A percentile compares a stretch with the other conserved stretches of the same genome.
phyloP scores from a whole-genome alignment of 1,140 invertebrate species.

The Marisa cornuarietis region DNA sequence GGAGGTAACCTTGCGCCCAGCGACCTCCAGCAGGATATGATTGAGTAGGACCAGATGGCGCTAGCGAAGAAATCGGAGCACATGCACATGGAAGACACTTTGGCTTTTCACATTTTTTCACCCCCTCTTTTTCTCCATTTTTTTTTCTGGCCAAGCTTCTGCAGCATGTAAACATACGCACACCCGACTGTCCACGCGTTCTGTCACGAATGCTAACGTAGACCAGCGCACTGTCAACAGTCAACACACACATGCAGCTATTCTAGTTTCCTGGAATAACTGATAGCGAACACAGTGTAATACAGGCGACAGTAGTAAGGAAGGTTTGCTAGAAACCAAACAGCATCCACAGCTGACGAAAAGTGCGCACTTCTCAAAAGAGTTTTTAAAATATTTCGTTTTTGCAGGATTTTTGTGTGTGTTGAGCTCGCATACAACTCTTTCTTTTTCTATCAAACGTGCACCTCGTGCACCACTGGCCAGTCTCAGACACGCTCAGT shows the following conservation, averaged over 20 bases:
- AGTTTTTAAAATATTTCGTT: neutral
- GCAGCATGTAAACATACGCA: no score
- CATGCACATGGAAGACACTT: no score
- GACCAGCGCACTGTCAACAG: neutral
- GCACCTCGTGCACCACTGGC: no score
- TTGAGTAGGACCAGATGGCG: no score
- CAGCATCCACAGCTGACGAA: neutral
- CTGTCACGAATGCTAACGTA: neutral
- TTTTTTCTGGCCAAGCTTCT: no score
- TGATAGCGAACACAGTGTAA: neutral
- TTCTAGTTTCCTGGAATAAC: neutral
- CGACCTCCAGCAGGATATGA: no score
- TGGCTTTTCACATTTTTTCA: no score
- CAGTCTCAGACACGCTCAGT: no score
- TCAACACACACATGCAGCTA: neutral
- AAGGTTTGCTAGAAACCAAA: neutral
- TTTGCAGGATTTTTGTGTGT: neutral
- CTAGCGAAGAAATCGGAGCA: no score
- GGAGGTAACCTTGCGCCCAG: no score
- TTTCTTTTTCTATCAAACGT: no score
- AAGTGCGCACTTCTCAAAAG: neutral
- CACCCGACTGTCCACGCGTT: neutral
- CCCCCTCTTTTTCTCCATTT: no score
- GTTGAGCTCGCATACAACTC: neutral
- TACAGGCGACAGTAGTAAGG: neutral